phyloP scores from a whole-genome alignment of 2,113 vertebrate genomes.

The Triplophysa rosa region DNA sequence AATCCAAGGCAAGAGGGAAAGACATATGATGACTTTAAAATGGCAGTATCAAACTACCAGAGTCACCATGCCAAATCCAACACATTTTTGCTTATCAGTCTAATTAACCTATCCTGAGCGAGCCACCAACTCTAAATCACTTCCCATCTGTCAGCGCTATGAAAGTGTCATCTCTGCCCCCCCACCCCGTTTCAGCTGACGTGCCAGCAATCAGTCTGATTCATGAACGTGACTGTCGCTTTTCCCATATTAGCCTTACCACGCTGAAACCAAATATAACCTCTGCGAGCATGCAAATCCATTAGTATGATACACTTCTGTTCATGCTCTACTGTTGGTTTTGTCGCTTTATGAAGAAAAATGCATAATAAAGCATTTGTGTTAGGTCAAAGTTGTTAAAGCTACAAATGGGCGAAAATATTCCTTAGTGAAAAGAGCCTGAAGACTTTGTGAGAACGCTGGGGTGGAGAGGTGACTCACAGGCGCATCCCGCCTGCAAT shows the following conservation, averaged over 20 bases:
- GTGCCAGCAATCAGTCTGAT: conserved; percentile 70
- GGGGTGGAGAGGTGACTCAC: conserved; percentile 1
- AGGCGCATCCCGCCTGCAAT: neutral
- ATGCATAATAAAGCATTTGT: conserved; percentile 5
- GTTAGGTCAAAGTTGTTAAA: neutral
- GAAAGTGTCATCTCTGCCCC: conserved; percentile 61
- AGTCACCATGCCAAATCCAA: conserved; percentile 61
- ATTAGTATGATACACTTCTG: conserved; percentile 45
- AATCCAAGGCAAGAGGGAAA: conserved; percentile 27
- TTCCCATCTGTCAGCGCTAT: conserved; percentile 70
- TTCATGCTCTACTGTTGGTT: conserved; percentile 11
- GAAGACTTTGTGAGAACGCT: neutral
- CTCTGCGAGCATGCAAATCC: conserved; percentile 45
- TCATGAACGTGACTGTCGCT: conserved; percentile 58
- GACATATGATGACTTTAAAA: conserved; percentile 51
- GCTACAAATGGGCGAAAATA: neutral
- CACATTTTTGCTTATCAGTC: conserved; percentile 70
- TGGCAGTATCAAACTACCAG: conserved; percentile 51
- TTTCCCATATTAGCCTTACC: conserved; percentile 53
- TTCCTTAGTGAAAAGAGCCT: neutral
- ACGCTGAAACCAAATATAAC: conserved; percentile 52
- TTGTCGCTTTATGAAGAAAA: neutral
- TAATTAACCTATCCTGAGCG: conserved; percentile 73
- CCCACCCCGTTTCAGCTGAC: conserved; percentile 64
- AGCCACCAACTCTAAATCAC: conserved; percentile 67